phyloP scores from a whole-genome alignment of 2,888 invertebrate species.

The Sabellastarte sp. region DNA sequence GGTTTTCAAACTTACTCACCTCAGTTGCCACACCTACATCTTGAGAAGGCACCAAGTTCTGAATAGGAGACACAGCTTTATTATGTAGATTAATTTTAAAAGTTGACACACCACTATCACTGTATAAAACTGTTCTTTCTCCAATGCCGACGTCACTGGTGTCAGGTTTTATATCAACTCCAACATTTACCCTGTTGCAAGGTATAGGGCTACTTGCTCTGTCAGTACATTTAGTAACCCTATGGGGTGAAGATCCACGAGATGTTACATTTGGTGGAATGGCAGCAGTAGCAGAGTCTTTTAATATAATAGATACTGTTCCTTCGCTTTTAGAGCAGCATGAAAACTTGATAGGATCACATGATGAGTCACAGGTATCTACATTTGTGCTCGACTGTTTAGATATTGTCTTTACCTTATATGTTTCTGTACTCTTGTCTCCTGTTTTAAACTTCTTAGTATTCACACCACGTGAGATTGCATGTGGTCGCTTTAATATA shows the following conservation, averaged over 20 bases:
- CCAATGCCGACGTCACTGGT: background rate
- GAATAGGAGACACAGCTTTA: too few species aligned
- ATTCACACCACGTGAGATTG: constrained; percentile 3
- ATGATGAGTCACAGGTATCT: too few species aligned
- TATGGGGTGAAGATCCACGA: background rate
- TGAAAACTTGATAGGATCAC: too few species aligned
- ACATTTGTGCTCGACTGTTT: background rate
- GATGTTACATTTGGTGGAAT: too few species aligned
- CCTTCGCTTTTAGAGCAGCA: too few species aligned
- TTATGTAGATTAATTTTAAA: too few species aligned
- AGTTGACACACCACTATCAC: background rate
- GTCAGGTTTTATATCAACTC: background rate
- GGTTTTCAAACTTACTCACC: background rate
- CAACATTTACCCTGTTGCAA: background rate
- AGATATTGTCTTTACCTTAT: background rate
- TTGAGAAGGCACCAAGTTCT: too few species aligned
- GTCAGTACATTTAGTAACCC: background rate
- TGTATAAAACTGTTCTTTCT: background rate
- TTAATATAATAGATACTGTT: too few species aligned
- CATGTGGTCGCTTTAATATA: constrained; percentile 17
- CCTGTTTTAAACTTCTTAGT: background rate
- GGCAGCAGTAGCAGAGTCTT: too few species aligned
- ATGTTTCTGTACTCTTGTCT: constrained; percentile 7
- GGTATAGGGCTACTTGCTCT: background rate
- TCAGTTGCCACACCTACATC: too few species aligned